Evolutionary conservation across 2,797 vertebrate species (phyloP).

Genomic region (Babyrousa celebensis): DNA sequence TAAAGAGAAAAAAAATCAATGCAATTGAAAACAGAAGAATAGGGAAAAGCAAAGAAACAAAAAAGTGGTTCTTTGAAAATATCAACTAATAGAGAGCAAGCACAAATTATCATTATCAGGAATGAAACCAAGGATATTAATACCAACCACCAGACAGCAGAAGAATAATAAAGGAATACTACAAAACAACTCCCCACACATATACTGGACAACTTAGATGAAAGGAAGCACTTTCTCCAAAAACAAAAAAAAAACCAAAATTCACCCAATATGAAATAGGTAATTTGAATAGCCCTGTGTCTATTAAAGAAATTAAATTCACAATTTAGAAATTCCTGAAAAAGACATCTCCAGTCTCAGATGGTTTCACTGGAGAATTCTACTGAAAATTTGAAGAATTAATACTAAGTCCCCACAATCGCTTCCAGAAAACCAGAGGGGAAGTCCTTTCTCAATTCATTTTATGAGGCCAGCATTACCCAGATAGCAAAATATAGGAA

Average conservation of each 20-base stretch:
- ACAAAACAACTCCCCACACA: background rate
- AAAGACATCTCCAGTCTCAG: background rate
- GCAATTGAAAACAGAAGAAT: background rate
- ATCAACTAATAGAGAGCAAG: background rate
- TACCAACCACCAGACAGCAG: background rate
- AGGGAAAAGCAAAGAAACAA: background rate
- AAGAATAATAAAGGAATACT: background rate
- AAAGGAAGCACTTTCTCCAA: background rate
- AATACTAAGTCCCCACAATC: background rate
- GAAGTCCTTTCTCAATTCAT: background rate
- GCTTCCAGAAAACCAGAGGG: background rate
- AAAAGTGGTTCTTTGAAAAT: slow-evolving; percentile 1
- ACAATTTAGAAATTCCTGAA: background rate
- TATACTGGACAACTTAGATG: background rate
- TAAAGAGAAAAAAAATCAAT: background rate
- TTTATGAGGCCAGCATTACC: background rate
- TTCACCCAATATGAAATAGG: background rate
- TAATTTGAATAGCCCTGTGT: background rate
- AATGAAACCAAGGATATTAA: background rate
- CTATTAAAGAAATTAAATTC: background rate
- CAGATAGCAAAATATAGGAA: background rate
- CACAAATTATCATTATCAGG: background rate
- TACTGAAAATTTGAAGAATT: background rate
- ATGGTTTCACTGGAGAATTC: background rate
- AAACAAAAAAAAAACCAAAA: background rate